Conservation (phyloP, 2,888 invertebrate species). For the Agriopis marginaria region DNA sequence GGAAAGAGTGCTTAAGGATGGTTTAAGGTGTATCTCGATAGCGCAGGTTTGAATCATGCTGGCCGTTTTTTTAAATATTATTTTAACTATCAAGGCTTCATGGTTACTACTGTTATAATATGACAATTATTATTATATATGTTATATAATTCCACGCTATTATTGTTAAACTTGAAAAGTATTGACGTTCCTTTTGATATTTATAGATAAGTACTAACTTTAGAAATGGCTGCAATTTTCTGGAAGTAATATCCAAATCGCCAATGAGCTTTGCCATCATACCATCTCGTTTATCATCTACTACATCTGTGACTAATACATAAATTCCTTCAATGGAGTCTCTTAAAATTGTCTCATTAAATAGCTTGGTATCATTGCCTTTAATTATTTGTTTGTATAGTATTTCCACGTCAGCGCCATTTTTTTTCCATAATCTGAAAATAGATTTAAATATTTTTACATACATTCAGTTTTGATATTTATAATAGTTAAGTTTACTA, state of each 20-base stretch:
- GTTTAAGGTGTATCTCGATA: too few relatives aligned
- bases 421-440: slow-evolving; percentile 23
- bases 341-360: neutral
- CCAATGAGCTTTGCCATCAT: neutral
- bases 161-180: neutral
- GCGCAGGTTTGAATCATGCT: too few relatives aligned
- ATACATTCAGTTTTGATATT: too few relatives aligned
- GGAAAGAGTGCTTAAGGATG: too few relatives aligned
- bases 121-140: too few relatives aligned
- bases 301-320: neutral
- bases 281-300: neutral
- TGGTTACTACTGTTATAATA: too few relatives aligned
- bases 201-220: slow-evolving; percentile 20
- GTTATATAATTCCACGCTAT: neutral
- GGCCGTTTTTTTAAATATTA: too few relatives aligned
- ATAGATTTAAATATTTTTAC: neutral
- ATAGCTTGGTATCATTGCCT: neutral
- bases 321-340: slow-evolving; percentile 3
- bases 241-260: slow-evolving; percentile 11
- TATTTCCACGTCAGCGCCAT: slow-evolving; percentile 20
- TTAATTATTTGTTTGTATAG: neutral
- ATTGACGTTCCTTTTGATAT: neutral
- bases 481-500: neutral
- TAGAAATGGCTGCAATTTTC: slow-evolving; percentile 4
- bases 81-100: too few relatives aligned